These are phyloP conservation scores for Schizopygopsis pylzovi DNA, from an alignment of 2,797 vertebrate species.

Conservation along the genomic window DNA sequence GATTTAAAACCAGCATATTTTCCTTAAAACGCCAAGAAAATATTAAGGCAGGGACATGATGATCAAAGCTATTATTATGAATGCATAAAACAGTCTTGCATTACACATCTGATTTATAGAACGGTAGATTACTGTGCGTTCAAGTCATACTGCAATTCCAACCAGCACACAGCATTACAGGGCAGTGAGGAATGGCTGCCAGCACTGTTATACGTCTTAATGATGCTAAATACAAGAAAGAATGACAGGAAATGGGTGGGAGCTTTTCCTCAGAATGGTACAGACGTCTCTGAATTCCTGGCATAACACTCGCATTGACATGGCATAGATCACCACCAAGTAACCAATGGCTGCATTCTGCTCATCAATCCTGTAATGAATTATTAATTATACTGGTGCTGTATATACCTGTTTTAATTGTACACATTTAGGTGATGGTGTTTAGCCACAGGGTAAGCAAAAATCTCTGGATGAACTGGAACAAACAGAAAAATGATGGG, in stretches of 20 bases:
- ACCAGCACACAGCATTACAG: slow-evolving; percentile 65
- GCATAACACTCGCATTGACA: background rate
- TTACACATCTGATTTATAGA: slow-evolving; percentile 12
- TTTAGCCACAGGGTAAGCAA: background rate
- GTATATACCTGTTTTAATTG: background rate
- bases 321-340: slow-evolving; percentile 10
- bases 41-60: background rate
- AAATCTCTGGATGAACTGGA: background rate
- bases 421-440: background rate
- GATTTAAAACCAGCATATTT: background rate
- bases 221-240: slow-evolving; percentile 66
- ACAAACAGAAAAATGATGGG: background rate
- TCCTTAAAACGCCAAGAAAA: background rate
- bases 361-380: background rate
- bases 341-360: slow-evolving; percentile 3
- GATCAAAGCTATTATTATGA: background rate
- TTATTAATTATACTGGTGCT: background rate
- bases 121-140: slow-evolving; percentile 1
- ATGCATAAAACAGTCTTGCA: background rate
- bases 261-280: slow-evolving; percentile 50
- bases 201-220: slow-evolving; percentile 49
- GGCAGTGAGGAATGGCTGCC: slow-evolving; percentile 65
- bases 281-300: slow-evolving; percentile 29
- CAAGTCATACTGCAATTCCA: slow-evolving; percentile 49
- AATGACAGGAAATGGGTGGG: slow-evolving; percentile 78